Evolutionary conservation across 2,113 vertebrate species (phyloP), one percentile per base, ranked within the genome.

Genomic region (Apeltes quadracus): DNA sequence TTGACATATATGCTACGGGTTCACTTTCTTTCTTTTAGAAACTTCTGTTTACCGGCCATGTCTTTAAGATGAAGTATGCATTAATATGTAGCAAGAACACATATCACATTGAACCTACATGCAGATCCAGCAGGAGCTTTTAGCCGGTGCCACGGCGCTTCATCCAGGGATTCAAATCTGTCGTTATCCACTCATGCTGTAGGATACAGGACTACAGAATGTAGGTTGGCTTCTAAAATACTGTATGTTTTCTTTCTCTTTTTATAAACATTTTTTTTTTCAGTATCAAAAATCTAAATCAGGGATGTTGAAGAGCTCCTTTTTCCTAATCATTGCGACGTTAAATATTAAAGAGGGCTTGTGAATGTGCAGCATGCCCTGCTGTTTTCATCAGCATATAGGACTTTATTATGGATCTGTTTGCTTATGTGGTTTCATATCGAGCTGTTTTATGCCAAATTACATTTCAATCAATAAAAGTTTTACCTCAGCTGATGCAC

Each of bases 381-480:
- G 18, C 39, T 68, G n/a, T 65, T 48, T 58, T 39, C n/a, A n/a
- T 58, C 1, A 4, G 15, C 69, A 7, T 46, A 8, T 36, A 29
- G 11, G 22, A 41, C 18, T 56, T 54, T 41, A 38, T 44, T 25
- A 61, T 29, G 44, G 8, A 76, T 76, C 59, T 57, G 27, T 56
- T 59, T 43, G 25, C 22, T 36, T 8, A 56, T 61, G 34, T 72
- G 22, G 64, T 61, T 54, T 10, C 64, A 11, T 54, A 59, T 68
- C 57, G 27, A 59, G 50, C 58, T 80, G 46, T 82, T 84, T 84
- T 65, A 0, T 81, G 84, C 43, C 20, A 61, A 74, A 81, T 66
- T 54, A 22, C 55, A 39, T 66, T 54, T 51, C 69, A 69, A 75
- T 76, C 39, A 85, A 84, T 85, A 81, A 84, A 92, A 79, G 1